A percentile compares a stretch with the other conserved stretches of the same genome.
These are phyloP conservation scores for Andrena marginata DNA, from an alignment of 2,888 invertebrate genomes.

Conservation along the genomic window DNA sequence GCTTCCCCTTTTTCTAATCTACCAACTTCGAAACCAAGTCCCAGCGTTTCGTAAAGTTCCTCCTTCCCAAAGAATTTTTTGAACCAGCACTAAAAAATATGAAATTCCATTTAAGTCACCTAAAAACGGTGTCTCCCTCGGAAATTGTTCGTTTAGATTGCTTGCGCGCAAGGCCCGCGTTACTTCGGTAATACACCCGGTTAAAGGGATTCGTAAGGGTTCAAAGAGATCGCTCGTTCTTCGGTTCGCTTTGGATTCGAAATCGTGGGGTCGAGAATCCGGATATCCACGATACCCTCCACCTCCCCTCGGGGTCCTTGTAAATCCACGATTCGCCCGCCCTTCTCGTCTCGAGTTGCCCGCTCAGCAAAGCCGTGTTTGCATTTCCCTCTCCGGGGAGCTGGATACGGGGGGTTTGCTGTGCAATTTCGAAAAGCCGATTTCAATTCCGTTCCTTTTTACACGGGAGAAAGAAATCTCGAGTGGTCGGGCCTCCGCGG, in stretches of 20 bases:
- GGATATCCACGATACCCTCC: conserved; percentile 27
- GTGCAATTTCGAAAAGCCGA: conserved; percentile 84
- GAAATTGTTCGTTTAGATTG: conserved; percentile 5
- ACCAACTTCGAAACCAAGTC: too few relatives aligned
- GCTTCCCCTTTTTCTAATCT: too few relatives aligned
- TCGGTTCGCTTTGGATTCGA: conserved; percentile 39
- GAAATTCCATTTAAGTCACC: too few relatives aligned
- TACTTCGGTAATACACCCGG: neutral
- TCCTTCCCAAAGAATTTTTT: too few relatives aligned
- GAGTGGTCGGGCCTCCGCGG: conserved; percentile 59
- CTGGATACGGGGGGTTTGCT: conserved; percentile 63
- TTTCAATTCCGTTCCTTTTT: conserved; percentile 83
- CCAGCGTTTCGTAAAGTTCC: too few relatives aligned
- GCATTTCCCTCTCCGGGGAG: conserved; percentile 80
- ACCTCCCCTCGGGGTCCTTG: conserved; percentile 21
- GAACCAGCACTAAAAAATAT: too few relatives aligned
- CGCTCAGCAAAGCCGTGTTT: conserved; percentile 77
- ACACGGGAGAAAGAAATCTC: conserved; percentile 76
- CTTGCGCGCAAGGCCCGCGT: neutral
- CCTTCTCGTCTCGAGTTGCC: conserved; percentile 53
- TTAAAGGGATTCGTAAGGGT: conserved; percentile 31
- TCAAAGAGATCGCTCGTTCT: conserved; percentile 33
- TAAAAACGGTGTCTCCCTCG: neutral
- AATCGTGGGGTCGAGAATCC: conserved; percentile 22
- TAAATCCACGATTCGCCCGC: conserved; percentile 51